These are phyloP conservation scores for Chloropsis cyanopogon DNA, from an alignment of 2,113 vertebrate genomes.

Conservation along the genomic window DNA sequence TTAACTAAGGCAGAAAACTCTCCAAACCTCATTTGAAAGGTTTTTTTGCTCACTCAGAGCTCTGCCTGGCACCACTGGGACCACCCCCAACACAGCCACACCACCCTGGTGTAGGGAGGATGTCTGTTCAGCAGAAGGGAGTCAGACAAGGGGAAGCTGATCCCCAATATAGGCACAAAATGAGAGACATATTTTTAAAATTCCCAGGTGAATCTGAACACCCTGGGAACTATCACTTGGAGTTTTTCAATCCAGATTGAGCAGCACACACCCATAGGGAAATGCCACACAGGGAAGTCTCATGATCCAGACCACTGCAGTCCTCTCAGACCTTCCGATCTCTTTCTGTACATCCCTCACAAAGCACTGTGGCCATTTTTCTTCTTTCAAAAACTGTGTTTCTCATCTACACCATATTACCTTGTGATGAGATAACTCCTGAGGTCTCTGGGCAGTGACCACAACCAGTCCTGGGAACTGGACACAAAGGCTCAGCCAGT, in stretches of 20 bases:
- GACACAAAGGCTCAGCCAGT: background rate
- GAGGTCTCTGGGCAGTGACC: background rate
- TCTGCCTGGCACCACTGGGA: background rate
- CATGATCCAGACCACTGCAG: background rate
- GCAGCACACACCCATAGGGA: background rate
- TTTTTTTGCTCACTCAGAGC: background rate
- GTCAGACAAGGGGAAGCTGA: background rate
- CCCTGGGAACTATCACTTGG: background rate
- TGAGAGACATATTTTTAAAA: background rate
- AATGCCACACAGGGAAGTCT: background rate
- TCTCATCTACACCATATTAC: background rate
- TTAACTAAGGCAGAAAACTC: background rate
- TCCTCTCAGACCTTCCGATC: background rate
- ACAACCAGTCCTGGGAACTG: background rate
- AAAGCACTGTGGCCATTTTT: background rate
- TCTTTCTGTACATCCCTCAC: background rate
- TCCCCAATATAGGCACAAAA: background rate
- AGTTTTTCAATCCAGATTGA: background rate
- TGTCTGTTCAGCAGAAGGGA: background rate
- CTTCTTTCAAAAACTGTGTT: background rate
- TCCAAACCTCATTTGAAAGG: background rate
- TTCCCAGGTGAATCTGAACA: background rate
- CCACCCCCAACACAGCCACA: background rate
- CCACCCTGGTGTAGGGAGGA: background rate
- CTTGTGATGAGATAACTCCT: background rate